A percentile compares a stretch with the other conserved stretches of the same genome.
These are phyloP conservation scores for Pelecanoides urinatrix DNA, from an alignment of 2,113 vertebrate genomes.

Conservation along the genomic window DNA sequence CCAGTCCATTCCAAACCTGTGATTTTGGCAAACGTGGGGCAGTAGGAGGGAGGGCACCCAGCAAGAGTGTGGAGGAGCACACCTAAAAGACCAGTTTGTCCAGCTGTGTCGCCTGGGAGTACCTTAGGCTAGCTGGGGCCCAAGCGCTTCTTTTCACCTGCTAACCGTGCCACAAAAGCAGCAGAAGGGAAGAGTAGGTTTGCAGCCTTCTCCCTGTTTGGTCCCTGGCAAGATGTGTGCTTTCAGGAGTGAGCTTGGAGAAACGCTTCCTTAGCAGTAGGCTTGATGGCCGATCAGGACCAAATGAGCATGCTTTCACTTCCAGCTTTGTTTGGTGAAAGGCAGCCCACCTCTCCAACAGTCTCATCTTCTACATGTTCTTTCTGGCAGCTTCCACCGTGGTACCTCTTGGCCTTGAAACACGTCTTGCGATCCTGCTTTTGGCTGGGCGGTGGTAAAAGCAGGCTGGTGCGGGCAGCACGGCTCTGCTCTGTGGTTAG, in stretches of 20 bases:
- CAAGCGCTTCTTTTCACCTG: fast-evolving
- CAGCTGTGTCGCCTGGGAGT: background rate
- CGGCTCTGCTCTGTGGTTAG: background rate
- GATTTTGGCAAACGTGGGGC: background rate
- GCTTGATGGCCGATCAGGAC: background rate
- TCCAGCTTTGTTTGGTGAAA: background rate
- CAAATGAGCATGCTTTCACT: background rate
- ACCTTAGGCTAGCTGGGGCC: background rate
- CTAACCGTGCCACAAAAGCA: background rate
- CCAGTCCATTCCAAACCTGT: background rate
- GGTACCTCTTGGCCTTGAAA: background rate
- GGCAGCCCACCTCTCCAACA: background rate
- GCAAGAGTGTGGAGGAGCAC: background rate
- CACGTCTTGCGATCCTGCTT: background rate
- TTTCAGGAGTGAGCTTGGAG: background rate
- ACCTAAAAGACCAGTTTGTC: background rate
- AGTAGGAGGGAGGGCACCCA: background rate
- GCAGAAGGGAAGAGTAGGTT: background rate
- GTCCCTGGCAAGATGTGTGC: background rate
- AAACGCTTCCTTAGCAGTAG: background rate
- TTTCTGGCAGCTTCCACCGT: background rate
- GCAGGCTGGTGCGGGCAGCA: background rate
- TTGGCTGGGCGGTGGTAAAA: background rate
- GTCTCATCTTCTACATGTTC: background rate
- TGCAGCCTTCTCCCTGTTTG: background rate